A percentile compares a stretch with the other conserved stretches of the same genome.
Conservation (phyloP, 1,140 invertebrate species). For the Drosophila miranda region DNA sequence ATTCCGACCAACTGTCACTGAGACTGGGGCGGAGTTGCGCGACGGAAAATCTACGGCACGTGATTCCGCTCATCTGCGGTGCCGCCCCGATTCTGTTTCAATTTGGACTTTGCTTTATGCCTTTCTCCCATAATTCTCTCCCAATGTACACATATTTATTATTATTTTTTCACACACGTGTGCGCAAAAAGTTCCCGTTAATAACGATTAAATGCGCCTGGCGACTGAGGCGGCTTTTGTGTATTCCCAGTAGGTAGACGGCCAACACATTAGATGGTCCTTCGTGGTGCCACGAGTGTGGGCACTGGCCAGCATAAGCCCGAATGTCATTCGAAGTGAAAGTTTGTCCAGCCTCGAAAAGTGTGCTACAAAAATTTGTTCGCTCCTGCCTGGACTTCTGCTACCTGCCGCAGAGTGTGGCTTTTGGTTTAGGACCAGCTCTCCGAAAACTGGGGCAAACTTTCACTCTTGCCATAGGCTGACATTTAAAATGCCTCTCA, state of each 20-base stretch:
- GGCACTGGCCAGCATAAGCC: not conserved
- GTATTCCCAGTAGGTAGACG: slow-evolving; percentile 58
- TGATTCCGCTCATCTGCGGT: slow-evolving; percentile 52
- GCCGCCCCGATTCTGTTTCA: slow-evolving; percentile 12
- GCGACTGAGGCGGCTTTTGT: slow-evolving; percentile 33
- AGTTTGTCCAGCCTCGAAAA: slow-evolving; percentile 5
- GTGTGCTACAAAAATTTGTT: no score
- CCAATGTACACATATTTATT: slow-evolving; percentile 44
- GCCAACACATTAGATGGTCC: slow-evolving; percentile 8
- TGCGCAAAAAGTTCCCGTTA: slow-evolving; percentile 51
- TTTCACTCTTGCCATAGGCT: slow-evolving; percentile 31
- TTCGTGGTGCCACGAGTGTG: no score
- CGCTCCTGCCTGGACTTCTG: no score
- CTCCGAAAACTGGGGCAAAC: slow-evolving; percentile 4
- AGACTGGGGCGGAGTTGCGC: not conserved
- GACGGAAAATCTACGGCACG: slow-evolving; percentile 63
- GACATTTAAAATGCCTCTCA: slow-evolving; percentile 60
- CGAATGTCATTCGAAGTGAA: not conserved
- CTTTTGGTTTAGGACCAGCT: slow-evolving; percentile 4
- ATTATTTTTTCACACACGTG: slow-evolving; percentile 64
- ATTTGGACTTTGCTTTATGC: slow-evolving; percentile 7
- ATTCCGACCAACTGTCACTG: slow-evolving; percentile 22
- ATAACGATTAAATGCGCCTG: slow-evolving; percentile 55
- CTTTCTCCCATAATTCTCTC: not conserved
- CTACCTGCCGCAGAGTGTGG: not conserved